A percentile compares a stretch with the other conserved stretches of the same genome.
These are phyloP conservation scores for Isoperla grammatica DNA, from an alignment of 2,888 invertebrate genomes.

Conservation along the genomic window DNA sequence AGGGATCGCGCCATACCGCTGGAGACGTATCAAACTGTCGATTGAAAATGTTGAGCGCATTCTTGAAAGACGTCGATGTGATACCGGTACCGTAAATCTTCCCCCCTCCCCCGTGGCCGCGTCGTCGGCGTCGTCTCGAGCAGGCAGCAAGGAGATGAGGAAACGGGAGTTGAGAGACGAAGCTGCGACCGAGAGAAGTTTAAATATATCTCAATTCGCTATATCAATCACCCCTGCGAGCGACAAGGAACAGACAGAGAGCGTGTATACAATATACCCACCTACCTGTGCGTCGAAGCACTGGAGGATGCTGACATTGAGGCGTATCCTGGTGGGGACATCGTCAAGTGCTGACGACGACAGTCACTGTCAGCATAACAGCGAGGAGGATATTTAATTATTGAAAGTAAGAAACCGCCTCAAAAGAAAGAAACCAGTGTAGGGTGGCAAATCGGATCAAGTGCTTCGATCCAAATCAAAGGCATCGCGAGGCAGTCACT, in stretches of 20 bases:
- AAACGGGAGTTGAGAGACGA: background rate
- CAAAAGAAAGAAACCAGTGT: constrained; percentile 3
- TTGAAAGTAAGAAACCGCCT: background rate
- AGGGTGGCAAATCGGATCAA: constrained; percentile 22
- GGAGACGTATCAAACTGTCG: constrained; percentile 16
- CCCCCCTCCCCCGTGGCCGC: background rate
- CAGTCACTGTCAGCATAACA: constrained; percentile 2
- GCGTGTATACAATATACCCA: too few species aligned
- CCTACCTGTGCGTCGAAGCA: too few species aligned
- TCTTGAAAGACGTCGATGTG: constrained; percentile 9
- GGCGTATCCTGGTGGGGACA: background rate
- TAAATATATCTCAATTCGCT: constrained; percentile 7
- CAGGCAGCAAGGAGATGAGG: too few species aligned
- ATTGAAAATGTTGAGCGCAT: constrained; percentile 16
- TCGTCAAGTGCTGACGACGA: background rate
- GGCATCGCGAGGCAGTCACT: constrained; percentile 2
- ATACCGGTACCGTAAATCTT: constrained; percentile 15
- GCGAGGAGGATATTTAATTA: constrained; percentile 8
- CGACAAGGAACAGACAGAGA: too few species aligned
- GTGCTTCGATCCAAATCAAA: constrained; percentile 24
- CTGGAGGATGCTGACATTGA: too few species aligned
- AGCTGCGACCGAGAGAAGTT: constrained; percentile 6
- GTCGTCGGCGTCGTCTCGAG: too few species aligned
- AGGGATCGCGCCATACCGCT: background rate
- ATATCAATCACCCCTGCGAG: background rate